These are phyloP conservation scores for Platyura marginata DNA, from an alignment of 1,140 invertebrate species.

Conservation along the genomic window DNA sequence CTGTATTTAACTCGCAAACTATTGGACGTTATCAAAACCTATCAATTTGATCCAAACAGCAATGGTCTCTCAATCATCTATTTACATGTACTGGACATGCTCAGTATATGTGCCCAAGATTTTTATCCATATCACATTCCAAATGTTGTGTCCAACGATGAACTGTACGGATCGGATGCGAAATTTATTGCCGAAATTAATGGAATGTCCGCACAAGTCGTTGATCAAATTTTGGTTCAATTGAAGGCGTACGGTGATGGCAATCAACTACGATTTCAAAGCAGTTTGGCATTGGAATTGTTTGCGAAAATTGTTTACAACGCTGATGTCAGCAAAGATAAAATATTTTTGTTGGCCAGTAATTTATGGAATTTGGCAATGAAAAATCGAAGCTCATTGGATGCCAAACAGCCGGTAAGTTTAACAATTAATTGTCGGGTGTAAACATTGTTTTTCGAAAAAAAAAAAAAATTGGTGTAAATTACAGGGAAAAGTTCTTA, in stretches of 20 bases:
- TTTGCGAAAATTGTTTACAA: slow-evolving; percentile 50
- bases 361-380: slow-evolving; percentile 66
- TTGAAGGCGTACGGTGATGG: slow-evolving; percentile 41
- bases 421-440: too few relatives aligned
- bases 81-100: slow-evolving; percentile 26
- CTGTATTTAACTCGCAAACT: slow-evolving; percentile 58
- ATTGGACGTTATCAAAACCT: slow-evolving; percentile 52
- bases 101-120: slow-evolving; percentile 17
- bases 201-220: slow-evolving; percentile 52
- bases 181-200: slow-evolving; percentile 71
- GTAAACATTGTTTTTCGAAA: too few relatives aligned
- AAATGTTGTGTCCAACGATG: slow-evolving; percentile 77
- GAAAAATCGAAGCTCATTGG: slow-evolving; percentile 28
- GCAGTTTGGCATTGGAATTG: slow-evolving; percentile 48
- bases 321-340: slow-evolving; percentile 40
- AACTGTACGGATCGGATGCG: slow-evolving; percentile 74
- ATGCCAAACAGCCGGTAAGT: slow-evolving; percentile 16
- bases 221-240: slow-evolving; percentile 58
- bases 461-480: neutral
- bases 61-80: slow-evolving; percentile 39
- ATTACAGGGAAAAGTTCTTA: neutral
- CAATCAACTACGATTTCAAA: slow-evolving; percentile 42
- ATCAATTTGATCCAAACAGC: slow-evolving; percentile 37
- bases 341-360: slow-evolving; percentile 40
- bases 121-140: slow-evolving; percentile 19